phyloP scores from a whole-genome alignment of 2,797 vertebrate genomes.

The Cichlasoma orientale region DNA sequence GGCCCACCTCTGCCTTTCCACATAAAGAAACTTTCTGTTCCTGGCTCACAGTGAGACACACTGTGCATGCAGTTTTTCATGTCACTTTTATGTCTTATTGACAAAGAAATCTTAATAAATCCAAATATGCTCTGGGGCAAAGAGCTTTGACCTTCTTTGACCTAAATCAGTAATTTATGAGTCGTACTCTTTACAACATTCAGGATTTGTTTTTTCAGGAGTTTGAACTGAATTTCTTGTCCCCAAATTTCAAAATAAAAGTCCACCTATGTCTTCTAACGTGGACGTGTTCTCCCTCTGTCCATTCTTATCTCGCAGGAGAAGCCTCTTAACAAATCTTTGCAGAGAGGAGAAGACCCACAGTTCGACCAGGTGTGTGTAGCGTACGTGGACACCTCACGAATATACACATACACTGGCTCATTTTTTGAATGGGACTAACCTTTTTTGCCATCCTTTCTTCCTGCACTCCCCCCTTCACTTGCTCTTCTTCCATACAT shows the following conservation, averaged over 20 bases:
- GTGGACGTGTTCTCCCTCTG: neutral
- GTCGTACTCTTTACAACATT: neutral
- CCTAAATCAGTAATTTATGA: neutral
- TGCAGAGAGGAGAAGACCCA: constrained; percentile 96
- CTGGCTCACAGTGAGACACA: neutral
- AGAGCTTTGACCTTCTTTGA: neutral
- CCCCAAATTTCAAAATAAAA: neutral
- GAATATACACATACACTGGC: neutral
- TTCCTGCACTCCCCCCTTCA: neutral
- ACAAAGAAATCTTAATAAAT: neutral
- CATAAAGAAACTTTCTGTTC: neutral
- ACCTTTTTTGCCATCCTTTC: neutral
- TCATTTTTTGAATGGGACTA: constrained; percentile 8
- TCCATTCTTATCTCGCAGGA: constrained; percentile 82
- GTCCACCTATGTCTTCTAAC: neutral
- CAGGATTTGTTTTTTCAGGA: neutral
- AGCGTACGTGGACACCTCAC: constrained; percentile 1
- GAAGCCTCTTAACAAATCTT: constrained; percentile 96
- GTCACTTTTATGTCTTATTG: neutral
- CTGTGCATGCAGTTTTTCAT: neutral
- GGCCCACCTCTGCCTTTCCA: neutral
- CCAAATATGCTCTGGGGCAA: neutral
- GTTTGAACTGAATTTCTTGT: neutral
- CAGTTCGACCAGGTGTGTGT: constrained; percentile 96
- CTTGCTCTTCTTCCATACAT: neutral